Conservation (phyloP, 2,797 vertebrate species). For the Distichodus sexfasciatus region DNA sequence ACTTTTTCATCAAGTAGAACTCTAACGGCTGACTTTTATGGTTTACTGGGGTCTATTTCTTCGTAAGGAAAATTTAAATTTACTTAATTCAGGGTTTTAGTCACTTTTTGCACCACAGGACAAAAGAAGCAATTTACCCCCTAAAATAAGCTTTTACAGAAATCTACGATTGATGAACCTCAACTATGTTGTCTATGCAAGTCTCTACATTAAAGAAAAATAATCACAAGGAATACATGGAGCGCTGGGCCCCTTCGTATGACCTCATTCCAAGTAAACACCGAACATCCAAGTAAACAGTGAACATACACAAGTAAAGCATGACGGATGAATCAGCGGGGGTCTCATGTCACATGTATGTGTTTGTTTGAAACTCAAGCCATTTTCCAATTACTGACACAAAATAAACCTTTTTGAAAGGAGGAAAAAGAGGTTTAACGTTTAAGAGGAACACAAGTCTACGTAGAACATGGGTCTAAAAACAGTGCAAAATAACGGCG, state of each 20-base stretch:
- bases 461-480: neutral
- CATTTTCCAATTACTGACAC: neutral
- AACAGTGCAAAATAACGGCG: neutral
- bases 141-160: neutral
- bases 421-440: neutral
- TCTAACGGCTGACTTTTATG: no score
- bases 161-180: neutral
- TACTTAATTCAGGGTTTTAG: no score
- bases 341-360: neutral
- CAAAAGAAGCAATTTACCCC: no score
- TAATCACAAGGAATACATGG: neutral
- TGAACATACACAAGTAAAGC: neutral
- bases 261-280: neutral
- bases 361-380: neutral
- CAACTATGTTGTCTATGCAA: neutral
- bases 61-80: no score
- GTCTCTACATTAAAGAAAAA: neutral
- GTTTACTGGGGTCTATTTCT: no score
- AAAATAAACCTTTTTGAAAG: neutral
- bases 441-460: neutral
- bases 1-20: no score
- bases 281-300: neutral
- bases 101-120: no score
- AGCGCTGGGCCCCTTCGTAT: neutral
- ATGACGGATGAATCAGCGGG: neutral